Conservation (phyloP, 2,888 invertebrate species). For the Allygus modestus region DNA sequence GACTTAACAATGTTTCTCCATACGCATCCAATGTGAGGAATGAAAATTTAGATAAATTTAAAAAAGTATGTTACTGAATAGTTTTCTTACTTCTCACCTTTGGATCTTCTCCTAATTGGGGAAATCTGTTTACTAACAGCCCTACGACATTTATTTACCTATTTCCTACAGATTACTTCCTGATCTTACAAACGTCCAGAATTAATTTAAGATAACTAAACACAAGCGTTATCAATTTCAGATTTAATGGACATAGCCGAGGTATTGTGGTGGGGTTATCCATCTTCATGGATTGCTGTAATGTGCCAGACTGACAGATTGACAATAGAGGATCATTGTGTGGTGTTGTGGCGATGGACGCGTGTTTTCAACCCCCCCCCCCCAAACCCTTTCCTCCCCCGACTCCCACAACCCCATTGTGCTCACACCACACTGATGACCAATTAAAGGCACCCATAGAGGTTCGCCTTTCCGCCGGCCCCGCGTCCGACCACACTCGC, state of each 20-base stretch:
- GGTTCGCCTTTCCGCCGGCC: too few relatives aligned
- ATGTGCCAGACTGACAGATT: slow-evolving; percentile 27
- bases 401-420: neutral
- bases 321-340: slow-evolving; percentile 34
- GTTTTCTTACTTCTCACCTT: too few relatives aligned
- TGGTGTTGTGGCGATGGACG: slow-evolving; percentile 9
- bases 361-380: neutral
- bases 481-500: too few relatives aligned
- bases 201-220: neutral
- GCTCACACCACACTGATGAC: neutral
- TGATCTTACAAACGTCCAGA: too few relatives aligned
- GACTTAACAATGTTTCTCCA: too few relatives aligned
- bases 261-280: neutral
- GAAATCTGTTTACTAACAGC: too few relatives aligned
- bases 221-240: neutral
- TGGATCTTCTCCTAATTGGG: too few relatives aligned
- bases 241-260: neutral
- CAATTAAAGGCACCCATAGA: slow-evolving; percentile 17
- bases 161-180: too few relatives aligned
- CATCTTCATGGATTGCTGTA: slow-evolving; percentile 38
- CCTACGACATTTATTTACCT: too few relatives aligned
- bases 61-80: too few relatives aligned
- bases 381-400: neutral
- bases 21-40: too few relatives aligned
- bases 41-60: too few relatives aligned